A percentile compares a stretch with the other conserved stretches of the same genome.
Conservation (phyloP, 2,888 invertebrate genomes). For the Mamestra brassicae region DNA sequence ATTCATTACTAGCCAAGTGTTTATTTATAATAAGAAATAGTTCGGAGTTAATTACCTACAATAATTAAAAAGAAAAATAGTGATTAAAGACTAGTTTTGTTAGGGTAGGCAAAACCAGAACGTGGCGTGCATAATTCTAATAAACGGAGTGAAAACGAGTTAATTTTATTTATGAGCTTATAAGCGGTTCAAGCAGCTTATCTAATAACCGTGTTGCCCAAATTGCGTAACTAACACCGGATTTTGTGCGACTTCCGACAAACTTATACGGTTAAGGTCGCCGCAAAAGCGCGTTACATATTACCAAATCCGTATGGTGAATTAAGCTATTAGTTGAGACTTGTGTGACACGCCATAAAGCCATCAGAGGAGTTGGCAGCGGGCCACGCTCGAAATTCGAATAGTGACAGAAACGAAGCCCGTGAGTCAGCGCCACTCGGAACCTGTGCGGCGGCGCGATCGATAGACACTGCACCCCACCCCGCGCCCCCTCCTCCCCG, state of each 20-base stretch:
- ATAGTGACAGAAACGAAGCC: constrained; percentile 79
- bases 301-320: constrained; percentile 60
- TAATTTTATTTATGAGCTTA: constrained; percentile 6
- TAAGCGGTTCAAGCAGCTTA: constrained; percentile 3
- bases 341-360: constrained; percentile 79
- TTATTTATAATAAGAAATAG: constrained; percentile 1
- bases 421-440: constrained; percentile 85
- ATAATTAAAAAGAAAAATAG: not conserved
- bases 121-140: constrained; percentile 34
- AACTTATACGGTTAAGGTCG: constrained; percentile 40
- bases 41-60: not conserved
- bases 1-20: constrained; percentile 4
- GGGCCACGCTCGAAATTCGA: constrained; percentile 80
- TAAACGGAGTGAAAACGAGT: constrained; percentile 25
- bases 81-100: constrained; percentile 17
- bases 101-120: constrained; percentile 44
- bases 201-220: not conserved
- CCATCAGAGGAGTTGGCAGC: constrained; percentile 83
- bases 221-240: constrained; percentile 19
- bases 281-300: constrained; percentile 39
- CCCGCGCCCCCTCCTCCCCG: constrained; percentile 67
- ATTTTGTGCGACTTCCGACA: constrained; percentile 25
- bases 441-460: constrained; percentile 87
- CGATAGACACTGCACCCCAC: constrained; percentile 85
- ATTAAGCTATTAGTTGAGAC: constrained; percentile 78